phyloP scores from a whole-genome alignment of 1,140 invertebrate genomes.

The Sycobia sp. region DNA sequence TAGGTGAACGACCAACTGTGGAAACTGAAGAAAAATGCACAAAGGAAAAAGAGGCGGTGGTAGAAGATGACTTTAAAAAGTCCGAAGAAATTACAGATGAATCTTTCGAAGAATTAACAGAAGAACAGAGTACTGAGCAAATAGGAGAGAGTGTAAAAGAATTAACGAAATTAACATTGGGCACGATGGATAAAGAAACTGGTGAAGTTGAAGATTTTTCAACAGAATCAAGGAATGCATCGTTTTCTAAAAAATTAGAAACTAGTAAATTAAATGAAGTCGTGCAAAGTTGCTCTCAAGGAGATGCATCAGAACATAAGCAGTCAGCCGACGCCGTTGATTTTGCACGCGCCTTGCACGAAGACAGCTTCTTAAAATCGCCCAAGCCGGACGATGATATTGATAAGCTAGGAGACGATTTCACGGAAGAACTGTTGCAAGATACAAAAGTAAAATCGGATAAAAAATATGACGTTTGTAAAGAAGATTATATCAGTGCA shows the following conservation, averaged over 20 bases:
- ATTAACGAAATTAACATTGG: no score
- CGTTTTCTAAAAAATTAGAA: neutral
- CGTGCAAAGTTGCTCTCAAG: neutral
- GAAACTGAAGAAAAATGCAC: constrained; percentile 6
- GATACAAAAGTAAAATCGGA: neutral
- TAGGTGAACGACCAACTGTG: neutral
- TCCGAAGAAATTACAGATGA: no score
- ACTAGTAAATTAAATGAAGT: neutral
- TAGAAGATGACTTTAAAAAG: no score
- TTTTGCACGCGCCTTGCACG: neutral
- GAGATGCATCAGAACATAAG: neutral
- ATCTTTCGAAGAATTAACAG: no score
- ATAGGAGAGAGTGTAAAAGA: no score
- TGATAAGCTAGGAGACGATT: neutral
- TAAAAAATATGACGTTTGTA: no score
- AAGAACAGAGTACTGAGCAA: no score
- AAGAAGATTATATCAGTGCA: no score
- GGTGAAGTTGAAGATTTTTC: neutral
- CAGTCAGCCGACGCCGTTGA: neutral
- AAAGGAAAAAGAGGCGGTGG: constrained; percentile 10
- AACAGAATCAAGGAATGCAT: neutral
- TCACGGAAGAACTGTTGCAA: neutral
- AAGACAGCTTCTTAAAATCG: neutral
- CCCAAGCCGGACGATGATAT: constrained; percentile 7
- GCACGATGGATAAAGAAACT: constrained; percentile 4